Evolutionary conservation across 2,113 vertebrate genomes (phyloP), one percentile per base, ranked within the genome.

Genomic region (Pampusana beccarii): DNA sequence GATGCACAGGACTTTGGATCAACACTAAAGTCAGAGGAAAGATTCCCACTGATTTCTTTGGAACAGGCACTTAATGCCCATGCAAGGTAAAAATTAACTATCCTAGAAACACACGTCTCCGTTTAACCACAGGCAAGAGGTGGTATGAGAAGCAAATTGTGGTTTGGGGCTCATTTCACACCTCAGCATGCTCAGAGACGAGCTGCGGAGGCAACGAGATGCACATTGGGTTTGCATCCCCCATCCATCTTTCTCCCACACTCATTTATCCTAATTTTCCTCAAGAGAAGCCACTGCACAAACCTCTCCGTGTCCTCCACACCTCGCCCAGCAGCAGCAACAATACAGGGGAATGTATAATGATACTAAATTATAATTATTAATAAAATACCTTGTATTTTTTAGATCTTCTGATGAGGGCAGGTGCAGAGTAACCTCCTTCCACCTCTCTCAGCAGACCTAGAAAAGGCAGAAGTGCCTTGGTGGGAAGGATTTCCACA

Each of bases 131-230:
- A 34, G 57, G 64, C 2, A 1, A 48, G 56, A 84, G 51, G 69
- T n/a, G 3, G 46, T 2, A 8, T 36, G 64, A 72, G 71, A 33
- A 62, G 11, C 40, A 26, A 36, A 4, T 5, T 0, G 0, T 46
- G 56, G 11, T 57, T 9, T 48, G 38, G 51, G 61, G 42, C 42
- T 70, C 44, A 13, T 64, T 34, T 74, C 66, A 21, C 79, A 73
- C 61, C 33, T 50, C 53, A n/a, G 65, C 71, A 23, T 0, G 2
- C 81, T 90, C 65, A 29, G 58, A 29, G 50, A 40, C 0, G 4
- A 77, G 78, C 71, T 54, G 54, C 24, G 48, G 74, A 44, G 34
- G 48, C 54, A 70, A 33, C 0, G 24, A 80, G 53, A 19, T 0
- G 5, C 28, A 48, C 23, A 2, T 26, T 0, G 0, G 4, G 33